These are phyloP conservation scores for Azemiops feae DNA, from an alignment of 2,113 vertebrate genomes.

Conservation along the genomic window DNA sequence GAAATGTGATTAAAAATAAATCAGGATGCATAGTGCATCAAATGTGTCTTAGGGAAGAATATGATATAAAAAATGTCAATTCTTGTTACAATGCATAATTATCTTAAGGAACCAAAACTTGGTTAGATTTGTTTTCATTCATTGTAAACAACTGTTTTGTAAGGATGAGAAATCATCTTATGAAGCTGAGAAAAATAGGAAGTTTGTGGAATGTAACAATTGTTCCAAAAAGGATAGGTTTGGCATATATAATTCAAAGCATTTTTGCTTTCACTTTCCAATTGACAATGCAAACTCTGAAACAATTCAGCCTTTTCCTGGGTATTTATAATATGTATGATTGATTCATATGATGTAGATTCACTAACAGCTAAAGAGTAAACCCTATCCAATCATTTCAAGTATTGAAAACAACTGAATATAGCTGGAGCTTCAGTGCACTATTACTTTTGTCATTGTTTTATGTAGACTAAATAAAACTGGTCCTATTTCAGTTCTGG, in stretches of 20 bases:
- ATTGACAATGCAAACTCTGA: background rate
- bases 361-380: background rate
- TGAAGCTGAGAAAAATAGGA: background rate
- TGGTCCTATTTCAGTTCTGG: background rate
- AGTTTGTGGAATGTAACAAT: background rate
- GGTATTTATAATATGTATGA: background rate
- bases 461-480: background rate
- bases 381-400: background rate
- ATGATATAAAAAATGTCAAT: background rate
- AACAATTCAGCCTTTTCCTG: background rate
- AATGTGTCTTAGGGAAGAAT: background rate
- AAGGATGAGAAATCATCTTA: background rate
- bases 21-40: background rate
- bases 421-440: background rate
- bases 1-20: background rate
- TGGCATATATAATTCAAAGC: background rate
- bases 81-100: background rate
- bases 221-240: background rate
- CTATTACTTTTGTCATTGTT: background rate
- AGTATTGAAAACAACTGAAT: background rate
- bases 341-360: background rate
- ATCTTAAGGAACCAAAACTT: background rate
- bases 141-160: background rate
- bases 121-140: background rate
- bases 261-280: background rate